Conservation (phyloP, 2,797 vertebrate species). For the Helostoma temminkii region DNA sequence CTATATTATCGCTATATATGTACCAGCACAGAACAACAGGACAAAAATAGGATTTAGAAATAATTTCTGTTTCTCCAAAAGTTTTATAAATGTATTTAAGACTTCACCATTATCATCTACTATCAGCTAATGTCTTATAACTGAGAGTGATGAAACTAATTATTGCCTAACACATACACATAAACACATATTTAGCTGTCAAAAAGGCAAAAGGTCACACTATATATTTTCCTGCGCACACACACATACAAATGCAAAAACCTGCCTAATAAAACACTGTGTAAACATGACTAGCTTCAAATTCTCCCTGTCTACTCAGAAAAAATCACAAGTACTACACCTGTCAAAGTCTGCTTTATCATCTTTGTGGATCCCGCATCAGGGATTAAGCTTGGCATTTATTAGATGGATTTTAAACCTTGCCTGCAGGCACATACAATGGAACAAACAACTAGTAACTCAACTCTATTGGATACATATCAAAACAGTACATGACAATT, state of each 20-base stretch:
- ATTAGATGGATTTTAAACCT: conserved; percentile 65
- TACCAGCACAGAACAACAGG: conserved; percentile 2
- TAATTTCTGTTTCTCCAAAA: not conserved
- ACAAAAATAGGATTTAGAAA: not conserved
- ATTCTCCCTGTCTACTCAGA: conserved; percentile 35
- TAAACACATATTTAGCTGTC: conserved; percentile 18
- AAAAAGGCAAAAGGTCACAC: conserved; percentile 16
- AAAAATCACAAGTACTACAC: conserved; percentile 34
- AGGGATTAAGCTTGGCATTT: conserved; percentile 61
- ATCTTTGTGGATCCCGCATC: conserved; percentile 49
- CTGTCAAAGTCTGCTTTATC: conserved; percentile 49
- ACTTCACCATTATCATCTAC: too few species aligned
- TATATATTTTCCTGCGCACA: not conserved
- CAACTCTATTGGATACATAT: conserved; percentile 61
- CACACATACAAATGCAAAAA: conserved; percentile 1
- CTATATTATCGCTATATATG: not conserved
- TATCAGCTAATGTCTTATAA: conserved; percentile 11
- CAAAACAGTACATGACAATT: conserved; percentile 70
- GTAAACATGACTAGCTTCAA: conserved; percentile 27
- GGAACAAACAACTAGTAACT: conserved; percentile 67
- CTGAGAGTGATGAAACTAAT: conserved; percentile 18
- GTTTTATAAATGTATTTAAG: too few species aligned
- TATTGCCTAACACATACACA: conserved; percentile 10
- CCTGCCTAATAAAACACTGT: conserved; percentile 30
- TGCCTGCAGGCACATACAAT: conserved; percentile 62